Percentiles rank a stretch among this genome's conserved stretches.
phyloP scores from a whole-genome alignment of 1,140 invertebrate genomes.

The Tetramorium simillimum region DNA sequence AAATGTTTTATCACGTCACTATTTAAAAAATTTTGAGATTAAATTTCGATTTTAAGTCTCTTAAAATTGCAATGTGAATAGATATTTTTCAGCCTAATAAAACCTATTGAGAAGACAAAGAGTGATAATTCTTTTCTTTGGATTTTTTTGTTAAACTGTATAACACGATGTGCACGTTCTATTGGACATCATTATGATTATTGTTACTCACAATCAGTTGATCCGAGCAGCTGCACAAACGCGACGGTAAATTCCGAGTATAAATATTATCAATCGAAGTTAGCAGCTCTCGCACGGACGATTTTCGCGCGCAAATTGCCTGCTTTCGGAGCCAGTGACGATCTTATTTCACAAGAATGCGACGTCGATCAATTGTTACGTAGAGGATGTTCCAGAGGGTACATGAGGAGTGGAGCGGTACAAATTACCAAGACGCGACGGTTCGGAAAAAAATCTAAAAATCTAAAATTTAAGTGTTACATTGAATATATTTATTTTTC shows the following conservation, averaged over 20 bases:
- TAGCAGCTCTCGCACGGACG: conserved; percentile 16
- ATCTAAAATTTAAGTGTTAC: neutral
- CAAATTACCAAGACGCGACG: neutral
- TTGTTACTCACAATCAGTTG: neutral
- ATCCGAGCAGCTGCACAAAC: neutral
- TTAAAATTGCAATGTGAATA: neutral
- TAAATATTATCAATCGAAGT: conserved; percentile 43
- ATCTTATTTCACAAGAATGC: neutral
- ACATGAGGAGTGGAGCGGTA: neutral
- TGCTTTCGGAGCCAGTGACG: neutral
- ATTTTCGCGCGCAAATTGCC: neutral
- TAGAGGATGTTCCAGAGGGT: neutral
- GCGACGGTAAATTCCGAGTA: conserved; percentile 7
- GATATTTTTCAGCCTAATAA: neutral
- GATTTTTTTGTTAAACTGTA: neutral
- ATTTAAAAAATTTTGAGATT: neutral
- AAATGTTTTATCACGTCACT: neutral
- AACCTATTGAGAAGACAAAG: neutral
- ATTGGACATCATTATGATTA: neutral
- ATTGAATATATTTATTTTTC: neutral
- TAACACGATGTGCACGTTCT: neutral
- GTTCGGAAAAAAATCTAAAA: neutral
- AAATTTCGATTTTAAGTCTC: neutral
- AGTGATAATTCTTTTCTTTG: neutral
- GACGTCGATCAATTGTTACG: conserved; percentile 1